phyloP scores from a whole-genome alignment of 2,797 vertebrate genomes.

The Microcaecilia unicolor region DNA sequence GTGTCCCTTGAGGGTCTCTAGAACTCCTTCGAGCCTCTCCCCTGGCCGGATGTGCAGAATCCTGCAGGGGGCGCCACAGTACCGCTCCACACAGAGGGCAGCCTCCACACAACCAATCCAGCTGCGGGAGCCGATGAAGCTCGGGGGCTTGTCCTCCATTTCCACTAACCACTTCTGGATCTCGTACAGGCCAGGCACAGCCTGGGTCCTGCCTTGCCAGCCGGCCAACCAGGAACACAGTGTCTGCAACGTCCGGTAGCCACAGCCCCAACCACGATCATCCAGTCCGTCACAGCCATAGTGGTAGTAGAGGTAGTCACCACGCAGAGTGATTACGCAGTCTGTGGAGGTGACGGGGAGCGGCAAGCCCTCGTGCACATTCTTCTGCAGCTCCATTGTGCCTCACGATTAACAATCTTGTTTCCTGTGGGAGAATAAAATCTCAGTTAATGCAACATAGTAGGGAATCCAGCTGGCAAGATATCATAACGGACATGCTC shows the following conservation, averaged over 20 bases:
- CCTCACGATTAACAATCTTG: no score
- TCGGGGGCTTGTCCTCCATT: slow-evolving; percentile 62
- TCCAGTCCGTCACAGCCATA: slow-evolving; percentile 73
- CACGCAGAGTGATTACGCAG: slow-evolving; percentile 36
- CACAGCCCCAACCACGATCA: slow-evolving; percentile 75
- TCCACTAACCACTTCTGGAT: slow-evolving; percentile 61
- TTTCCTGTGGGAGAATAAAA: no score
- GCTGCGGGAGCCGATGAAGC: slow-evolving; percentile 53
- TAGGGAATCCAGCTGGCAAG: no score
- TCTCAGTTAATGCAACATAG: no score
- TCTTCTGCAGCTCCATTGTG: slow-evolving; percentile 6
- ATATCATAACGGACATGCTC: no score
- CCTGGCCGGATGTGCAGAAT: slow-evolving; percentile 55
- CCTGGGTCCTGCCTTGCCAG: neutral
- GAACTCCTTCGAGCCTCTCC: slow-evolving; percentile 40
- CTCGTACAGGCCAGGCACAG: slow-evolving; percentile 46
- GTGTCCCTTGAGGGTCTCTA: slow-evolving; percentile 54
- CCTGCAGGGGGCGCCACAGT: slow-evolving; percentile 59
- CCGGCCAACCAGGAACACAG: slow-evolving; percentile 65
- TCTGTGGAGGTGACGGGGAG: neutral
- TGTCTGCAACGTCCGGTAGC: slow-evolving; percentile 73
- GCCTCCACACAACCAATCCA: slow-evolving; percentile 80
- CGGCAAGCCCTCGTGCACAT: slow-evolving; percentile 24
- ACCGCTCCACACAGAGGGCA: slow-evolving; percentile 55
- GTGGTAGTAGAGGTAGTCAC: slow-evolving; percentile 67